Evolutionary conservation across 2,797 vertebrate genomes (phyloP).

Genomic region (Danio aesculapii): DNA sequence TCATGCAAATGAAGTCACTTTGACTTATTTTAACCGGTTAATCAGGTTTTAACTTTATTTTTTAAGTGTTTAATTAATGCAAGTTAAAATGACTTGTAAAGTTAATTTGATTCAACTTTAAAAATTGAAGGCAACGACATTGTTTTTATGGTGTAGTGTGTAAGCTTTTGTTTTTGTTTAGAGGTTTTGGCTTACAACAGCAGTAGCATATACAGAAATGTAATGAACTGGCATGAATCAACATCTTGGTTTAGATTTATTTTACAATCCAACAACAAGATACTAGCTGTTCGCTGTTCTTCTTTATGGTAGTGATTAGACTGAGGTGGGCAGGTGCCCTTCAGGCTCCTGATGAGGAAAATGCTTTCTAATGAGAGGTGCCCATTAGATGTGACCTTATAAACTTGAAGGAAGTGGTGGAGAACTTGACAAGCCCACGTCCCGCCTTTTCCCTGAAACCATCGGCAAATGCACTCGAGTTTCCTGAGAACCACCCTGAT

Average conservation of each 20-base stretch:
- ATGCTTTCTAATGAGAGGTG: conserved; percentile 9
- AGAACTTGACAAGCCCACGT: conserved; percentile 26
- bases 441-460: conserved; percentile 48
- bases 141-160: too few species aligned
- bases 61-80: too few species aligned
- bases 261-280: neutral
- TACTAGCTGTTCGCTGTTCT: neutral
- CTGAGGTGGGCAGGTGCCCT: conserved; percentile 15
- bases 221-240: too few species aligned
- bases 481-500: conserved; percentile 47
- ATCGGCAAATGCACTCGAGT: conserved; percentile 35
- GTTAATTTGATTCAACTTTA: neutral
- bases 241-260: conserved; percentile 14
- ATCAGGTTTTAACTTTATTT: too few species aligned
- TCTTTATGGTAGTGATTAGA: neutral
- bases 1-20: too few species aligned
- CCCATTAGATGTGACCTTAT: conserved; percentile 45
- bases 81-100: neutral
- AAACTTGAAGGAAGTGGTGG: conserved; percentile 40
- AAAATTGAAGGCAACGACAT: too few species aligned
- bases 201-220: too few species aligned
- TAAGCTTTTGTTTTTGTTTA: neutral
- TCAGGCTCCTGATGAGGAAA: conserved; percentile 30
- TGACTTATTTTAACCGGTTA: too few species aligned
- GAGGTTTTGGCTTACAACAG: neutral